Percentiles rank a stretch among this genome's conserved stretches.
Conservation (phyloP, 1,140 invertebrate species). For the Papilio polyxenes region DNA sequence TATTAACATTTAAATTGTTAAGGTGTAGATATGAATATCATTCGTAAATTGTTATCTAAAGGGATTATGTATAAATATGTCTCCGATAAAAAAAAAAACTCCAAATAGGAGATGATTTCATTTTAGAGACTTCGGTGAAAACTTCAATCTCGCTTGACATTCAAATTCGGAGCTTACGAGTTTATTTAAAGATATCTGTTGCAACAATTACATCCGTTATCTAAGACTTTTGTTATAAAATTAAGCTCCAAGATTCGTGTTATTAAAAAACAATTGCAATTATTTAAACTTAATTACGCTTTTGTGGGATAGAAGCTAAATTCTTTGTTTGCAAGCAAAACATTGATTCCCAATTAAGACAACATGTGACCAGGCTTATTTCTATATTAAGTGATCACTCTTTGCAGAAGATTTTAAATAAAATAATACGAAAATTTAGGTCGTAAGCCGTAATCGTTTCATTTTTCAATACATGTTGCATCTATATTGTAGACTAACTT, state of each 20-base stretch:
- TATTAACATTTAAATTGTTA: slow-evolving; percentile 66
- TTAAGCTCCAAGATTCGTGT: neutral
- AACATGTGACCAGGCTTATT: no score
- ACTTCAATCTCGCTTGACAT: neutral
- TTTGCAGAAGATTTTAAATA: no score
- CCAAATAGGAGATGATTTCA: slow-evolving; percentile 11
- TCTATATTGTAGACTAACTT: no score
- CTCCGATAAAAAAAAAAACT: neutral
- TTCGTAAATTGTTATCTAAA: slow-evolving; percentile 37
- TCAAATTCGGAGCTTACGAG: neutral
- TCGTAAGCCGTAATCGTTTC: no score
- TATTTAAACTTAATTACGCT: neutral
- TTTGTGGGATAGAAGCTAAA: neutral
- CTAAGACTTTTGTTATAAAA: neutral
- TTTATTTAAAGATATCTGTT: neutral
- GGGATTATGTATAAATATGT: slow-evolving; percentile 29
- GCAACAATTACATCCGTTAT: neutral
- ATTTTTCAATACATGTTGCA: no score
- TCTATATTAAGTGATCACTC: neutral
- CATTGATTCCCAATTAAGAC: neutral
- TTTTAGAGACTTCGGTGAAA: neutral
- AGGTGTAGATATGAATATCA: slow-evolving; percentile 56
- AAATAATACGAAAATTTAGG: no score
- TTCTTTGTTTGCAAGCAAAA: neutral
- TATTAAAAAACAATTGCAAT: neutral